Evolutionary conservation across 2,888 invertebrate species (phyloP), one percentile per base, ranked within the genome.

Genomic region (Eulithis testata): DNA sequence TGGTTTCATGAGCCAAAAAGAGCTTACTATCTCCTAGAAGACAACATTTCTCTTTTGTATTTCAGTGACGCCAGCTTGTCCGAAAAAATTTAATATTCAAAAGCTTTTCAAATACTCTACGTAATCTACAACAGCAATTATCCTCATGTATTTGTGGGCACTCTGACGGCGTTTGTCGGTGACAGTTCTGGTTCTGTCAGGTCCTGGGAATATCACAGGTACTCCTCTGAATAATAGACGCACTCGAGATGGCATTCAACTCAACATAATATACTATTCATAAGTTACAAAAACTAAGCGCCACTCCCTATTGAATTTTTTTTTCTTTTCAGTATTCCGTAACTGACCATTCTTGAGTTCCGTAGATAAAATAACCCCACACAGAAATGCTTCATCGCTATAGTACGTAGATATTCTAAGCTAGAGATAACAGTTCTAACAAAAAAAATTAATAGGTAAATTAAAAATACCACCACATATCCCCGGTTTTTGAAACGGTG

Each of bases 221-320:
- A 67, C 60, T 9, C n/a, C 49, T 7, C 49, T 50, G 58, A 77
- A 82, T 79, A 81, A 79, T 75, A 74, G 74, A 31, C 11, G 11
- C 79, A 81, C 85, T 85, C 73, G 73, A 74, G 72, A 61, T 70
- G 76, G 74, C 82, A 80, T 83, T 82, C 85, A 83, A 76, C 65
- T 83, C 74, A 79, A 69, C 64, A 70, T 76, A 75, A 80, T 77
- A 82, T 77, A 83, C 21, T 66, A 83, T 73, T 75, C 70, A 75
- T 71, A 77, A 63, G 71, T 75, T 85, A 82, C 76, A 84, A 63
- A 79, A 82, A 75, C 68, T 88, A 86, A 91, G 91, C 91, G 91
- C 91, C 91, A 91, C 87, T 78, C 63, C 72, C 81, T 85, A 85
- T 85, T 85, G 80, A 79, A 70, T 82, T 69, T 83, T 84, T 89